Base-by-base conservation (phyloP, 1,140 invertebrate genomes). In the Lordiphosa collinella region DNA sequence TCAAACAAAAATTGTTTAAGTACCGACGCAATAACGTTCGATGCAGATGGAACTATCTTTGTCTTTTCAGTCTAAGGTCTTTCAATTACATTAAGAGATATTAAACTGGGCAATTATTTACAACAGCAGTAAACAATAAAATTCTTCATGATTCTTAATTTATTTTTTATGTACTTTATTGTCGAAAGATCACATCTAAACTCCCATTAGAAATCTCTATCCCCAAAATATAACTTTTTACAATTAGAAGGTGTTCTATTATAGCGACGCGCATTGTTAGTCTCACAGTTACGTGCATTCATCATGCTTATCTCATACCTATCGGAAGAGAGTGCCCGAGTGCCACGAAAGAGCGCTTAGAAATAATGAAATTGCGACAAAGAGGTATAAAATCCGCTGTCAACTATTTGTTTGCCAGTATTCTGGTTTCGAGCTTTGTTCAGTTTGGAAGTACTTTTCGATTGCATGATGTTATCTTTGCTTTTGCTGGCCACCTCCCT, bases 391-490 rank as follows among this genome's bases (percentile, higher is more conserved):
- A 63, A 29, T 36, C 13, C 22, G 25, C n/a, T 10, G 16, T 7
- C 2, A 38, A 11, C 10, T 3, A 5, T 0, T n/a, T 32, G 51
- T 25, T 34, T 29, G 0, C 16, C 32, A 29, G 25, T 40, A 29
- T 32, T 57, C 53, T 12, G 12, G 32, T 29, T 50, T 71, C 14
- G 8, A 18, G 11, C 16, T 57, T 57, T 32, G 43, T 58, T 35
- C 32, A n/a, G 35, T 3, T 5, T 3, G 4, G 25, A 7, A 35
- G 35, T 29, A 22, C 5, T 1, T 7, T 11, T 36, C 16, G 4
- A 22, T 13, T 32, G 1, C 6, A 25, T n/a, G 14, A 82, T 82
- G 76, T 59, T 82, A 29, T 46, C 53, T 13, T 2, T 82, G 1
- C 6, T 72, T 51, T 54, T 73, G 10, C 35, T 72, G 14, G 40